Conservation (phyloP, 2,797 vertebrate genomes). For the Thunnus albacares region DNA sequence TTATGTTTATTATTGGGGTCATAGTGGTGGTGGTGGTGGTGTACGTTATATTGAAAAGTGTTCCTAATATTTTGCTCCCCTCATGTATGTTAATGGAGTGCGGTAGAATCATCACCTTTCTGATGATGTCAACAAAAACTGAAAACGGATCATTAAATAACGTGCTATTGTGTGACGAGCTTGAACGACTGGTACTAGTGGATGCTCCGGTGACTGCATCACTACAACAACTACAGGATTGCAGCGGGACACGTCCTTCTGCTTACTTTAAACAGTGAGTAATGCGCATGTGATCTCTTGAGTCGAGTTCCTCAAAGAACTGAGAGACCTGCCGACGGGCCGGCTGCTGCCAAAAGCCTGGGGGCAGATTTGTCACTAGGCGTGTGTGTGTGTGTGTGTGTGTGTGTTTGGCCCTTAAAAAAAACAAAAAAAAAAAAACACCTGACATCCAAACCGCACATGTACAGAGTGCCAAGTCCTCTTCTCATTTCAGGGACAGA, state of each 20-base stretch:
- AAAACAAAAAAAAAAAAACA: constrained; percentile 19
- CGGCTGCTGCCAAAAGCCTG: constrained; percentile 42
- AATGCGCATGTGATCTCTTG: constrained; percentile 62
- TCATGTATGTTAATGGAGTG: too few species aligned
- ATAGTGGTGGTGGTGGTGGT: too few species aligned
- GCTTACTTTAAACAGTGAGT: constrained; percentile 65
- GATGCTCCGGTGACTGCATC: constrained; percentile 42
- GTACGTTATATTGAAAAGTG: too few species aligned
- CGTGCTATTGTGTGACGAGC: background rate
- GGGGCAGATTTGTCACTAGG: constrained; percentile 27
- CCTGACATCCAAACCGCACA: constrained; percentile 27
- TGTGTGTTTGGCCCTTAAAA: constrained; percentile 3
- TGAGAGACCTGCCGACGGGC: constrained; percentile 10
- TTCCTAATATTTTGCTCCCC: too few species aligned
- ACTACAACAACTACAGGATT: constrained; percentile 40
- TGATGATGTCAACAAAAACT: too few species aligned
- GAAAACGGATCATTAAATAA: background rate
- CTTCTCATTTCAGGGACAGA: constrained; percentile 14
- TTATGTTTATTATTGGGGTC: too few species aligned
- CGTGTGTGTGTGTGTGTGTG: constrained; percentile 21
- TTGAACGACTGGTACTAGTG: constrained; percentile 29
- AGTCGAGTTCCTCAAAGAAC: constrained; percentile 63
- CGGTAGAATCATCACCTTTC: too few species aligned
- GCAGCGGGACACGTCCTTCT: constrained; percentile 42
- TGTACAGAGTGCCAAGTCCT: constrained; percentile 20